Percentiles rank a stretch among this genome's conserved stretches.
These are phyloP conservation scores for Carapus acus DNA, from an alignment of 2,797 vertebrate species.

Conservation along the genomic window DNA sequence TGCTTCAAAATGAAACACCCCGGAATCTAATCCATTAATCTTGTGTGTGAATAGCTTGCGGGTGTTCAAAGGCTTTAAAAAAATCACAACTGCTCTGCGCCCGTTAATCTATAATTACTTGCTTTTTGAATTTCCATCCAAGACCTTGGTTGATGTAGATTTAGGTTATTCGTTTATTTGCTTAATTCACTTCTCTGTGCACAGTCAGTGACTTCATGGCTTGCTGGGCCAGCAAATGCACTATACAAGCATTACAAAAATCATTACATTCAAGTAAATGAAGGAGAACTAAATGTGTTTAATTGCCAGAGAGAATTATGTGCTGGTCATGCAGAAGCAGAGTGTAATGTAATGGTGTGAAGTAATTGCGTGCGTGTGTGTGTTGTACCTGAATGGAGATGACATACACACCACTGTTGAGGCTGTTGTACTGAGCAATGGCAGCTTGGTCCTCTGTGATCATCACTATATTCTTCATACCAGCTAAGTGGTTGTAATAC, in stretches of 20 bases:
- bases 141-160: not conserved
- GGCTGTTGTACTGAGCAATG: slow-evolving; percentile 75
- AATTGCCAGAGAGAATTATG: no score
- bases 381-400: slow-evolving; percentile 85
- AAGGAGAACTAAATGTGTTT: no score
- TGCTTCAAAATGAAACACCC: not conserved
- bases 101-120: not conserved
- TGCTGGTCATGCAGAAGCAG: no score
- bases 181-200: not conserved
- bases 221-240: not conserved
- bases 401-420: slow-evolving; percentile 86
- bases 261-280: not conserved
- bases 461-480: slow-evolving; percentile 85
- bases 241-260: not conserved
- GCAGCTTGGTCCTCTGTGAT: slow-evolving; percentile 85
- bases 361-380: not conserved
- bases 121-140: not conserved
- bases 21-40: not conserved
- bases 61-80: not conserved
- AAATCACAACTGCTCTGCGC: no score
- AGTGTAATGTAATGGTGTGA: not conserved
- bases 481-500: slow-evolving; percentile 88
- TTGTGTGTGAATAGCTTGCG: not conserved
- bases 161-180: not conserved
- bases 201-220: not conserved